Conservation (phyloP, 2,113 vertebrate species). For the Sialia sialis region DNA sequence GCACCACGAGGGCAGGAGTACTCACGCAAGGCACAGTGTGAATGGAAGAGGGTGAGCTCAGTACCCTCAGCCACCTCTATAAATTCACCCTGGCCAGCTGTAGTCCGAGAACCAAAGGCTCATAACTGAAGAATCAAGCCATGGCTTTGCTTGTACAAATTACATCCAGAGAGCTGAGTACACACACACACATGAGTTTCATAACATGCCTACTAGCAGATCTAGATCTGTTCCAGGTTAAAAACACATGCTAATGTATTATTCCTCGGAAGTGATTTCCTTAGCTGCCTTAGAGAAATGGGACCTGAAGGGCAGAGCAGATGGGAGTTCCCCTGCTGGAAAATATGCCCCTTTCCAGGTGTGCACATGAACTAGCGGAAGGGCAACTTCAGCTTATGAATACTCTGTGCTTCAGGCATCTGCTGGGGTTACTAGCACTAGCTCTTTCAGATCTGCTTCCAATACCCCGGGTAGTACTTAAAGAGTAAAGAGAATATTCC, state of each 20-base stretch:
- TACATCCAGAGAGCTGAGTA: not conserved
- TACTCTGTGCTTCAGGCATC: constrained; percentile 9
- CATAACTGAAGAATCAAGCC: not conserved
- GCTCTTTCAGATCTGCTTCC: constrained; percentile 55
- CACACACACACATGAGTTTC: constrained; percentile 19
- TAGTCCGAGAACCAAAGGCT: not conserved
- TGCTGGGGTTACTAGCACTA: constrained; percentile 22
- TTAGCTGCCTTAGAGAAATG: constrained; percentile 40
- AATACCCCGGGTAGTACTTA: constrained; percentile 1
- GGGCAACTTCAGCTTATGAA: constrained; percentile 6
- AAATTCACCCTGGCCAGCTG: not conserved
- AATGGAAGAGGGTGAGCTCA: not conserved
- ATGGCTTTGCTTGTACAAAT: constrained; percentile 14
- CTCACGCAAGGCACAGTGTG: not conserved
- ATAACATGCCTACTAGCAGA: constrained; percentile 7
- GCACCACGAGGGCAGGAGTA: not conserved
- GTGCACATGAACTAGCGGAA: constrained; percentile 10
- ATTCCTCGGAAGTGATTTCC: constrained; percentile 26
- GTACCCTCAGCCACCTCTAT: not conserved
- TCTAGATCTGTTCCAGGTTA: constrained; percentile 56
- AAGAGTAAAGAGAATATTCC: constrained; percentile 38
- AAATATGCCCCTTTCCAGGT: constrained; percentile 47
- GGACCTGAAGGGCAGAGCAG: constrained; percentile 31
- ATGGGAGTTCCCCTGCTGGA: constrained; percentile 29
- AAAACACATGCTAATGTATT: constrained; percentile 53